Conservation (phyloP, 2,797 vertebrate genomes). For the Spinus olivaceus region DNA sequence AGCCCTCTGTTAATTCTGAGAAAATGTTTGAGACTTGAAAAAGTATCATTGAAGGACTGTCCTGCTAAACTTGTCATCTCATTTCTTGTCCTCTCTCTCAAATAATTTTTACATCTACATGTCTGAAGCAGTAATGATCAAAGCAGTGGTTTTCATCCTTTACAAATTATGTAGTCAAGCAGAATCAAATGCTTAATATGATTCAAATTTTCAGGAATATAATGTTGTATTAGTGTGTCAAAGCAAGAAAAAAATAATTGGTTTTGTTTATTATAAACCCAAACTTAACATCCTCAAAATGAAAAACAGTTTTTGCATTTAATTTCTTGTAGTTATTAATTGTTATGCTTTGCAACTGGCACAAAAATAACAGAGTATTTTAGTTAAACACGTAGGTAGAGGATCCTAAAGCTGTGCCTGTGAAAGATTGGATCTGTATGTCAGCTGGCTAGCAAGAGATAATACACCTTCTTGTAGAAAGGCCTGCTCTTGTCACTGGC, state of each 20-base stretch:
- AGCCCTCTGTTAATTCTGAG: neutral
- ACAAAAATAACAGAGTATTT: neutral
- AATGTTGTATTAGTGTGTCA: neutral
- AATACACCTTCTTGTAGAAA: neutral
- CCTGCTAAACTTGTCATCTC: neutral
- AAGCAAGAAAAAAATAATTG: neutral
- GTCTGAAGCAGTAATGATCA: neutral
- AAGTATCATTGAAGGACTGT: neutral
- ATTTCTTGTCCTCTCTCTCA: neutral
- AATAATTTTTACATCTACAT: neutral
- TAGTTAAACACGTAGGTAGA: neutral
- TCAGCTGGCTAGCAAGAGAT: neutral
- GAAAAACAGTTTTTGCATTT: neutral
- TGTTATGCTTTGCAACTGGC: neutral
- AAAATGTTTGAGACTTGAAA: neutral
- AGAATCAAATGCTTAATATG: neutral
- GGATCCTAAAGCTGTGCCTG: neutral
- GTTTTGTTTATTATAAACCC: neutral
- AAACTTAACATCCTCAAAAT: neutral
- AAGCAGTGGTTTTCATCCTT: neutral
- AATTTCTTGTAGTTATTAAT: neutral
- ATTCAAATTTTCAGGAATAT: neutral
- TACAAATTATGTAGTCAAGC: neutral
- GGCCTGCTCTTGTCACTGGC: neutral
- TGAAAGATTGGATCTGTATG: neutral